Percentiles rank a stretch among this genome's conserved stretches.
Conservation (phyloP, 2,113 vertebrate genomes). For the Quiscalus mexicanus region DNA sequence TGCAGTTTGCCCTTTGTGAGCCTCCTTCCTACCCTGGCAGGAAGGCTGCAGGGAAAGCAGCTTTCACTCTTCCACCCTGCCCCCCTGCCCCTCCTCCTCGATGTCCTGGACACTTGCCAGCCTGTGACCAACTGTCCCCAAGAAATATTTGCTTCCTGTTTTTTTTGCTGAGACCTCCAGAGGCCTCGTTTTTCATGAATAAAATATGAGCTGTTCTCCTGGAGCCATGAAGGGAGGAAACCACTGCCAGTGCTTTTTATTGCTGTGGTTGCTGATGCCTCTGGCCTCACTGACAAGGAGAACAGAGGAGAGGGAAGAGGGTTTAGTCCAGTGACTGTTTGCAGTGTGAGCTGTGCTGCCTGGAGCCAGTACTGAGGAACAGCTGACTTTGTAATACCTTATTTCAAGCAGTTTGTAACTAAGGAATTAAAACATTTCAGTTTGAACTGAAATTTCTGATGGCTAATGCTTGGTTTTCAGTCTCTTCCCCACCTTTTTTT, state of each 20-base stretch:
- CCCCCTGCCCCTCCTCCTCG: not conserved
- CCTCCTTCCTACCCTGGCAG: not conserved
- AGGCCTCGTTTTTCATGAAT: conserved; percentile 71
- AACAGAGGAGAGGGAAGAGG: not conserved
- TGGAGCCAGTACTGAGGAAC: not conserved
- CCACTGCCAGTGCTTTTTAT: conserved; percentile 46
- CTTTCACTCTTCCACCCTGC: not conserved
- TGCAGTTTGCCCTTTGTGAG: not conserved
- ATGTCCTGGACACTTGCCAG: not conserved
- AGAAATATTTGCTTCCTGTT: conserved; percentile 77
- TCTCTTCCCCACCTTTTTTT: rapidly evolving
- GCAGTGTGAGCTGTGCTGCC: not conserved
- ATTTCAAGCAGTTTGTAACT: not conserved
- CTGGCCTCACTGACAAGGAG: not conserved
- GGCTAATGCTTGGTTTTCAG: not conserved
- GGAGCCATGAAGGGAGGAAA: conserved; percentile 49
- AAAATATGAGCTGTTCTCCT: conserved; percentile 73
- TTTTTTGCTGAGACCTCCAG: conserved; percentile 2
- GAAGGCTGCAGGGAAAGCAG: not conserved
- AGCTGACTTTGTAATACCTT: not conserved
- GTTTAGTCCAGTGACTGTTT: not conserved
- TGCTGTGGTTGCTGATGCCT: conserved; percentile 67
- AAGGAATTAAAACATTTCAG: not conserved
- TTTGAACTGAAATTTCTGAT: not conserved
- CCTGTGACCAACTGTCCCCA: not conserved